Percentiles rank a stretch among this genome's conserved stretches.
phyloP scores from a whole-genome alignment of 2,113 vertebrate genomes.

The Gnathonemus echidnorhynchus region DNA sequence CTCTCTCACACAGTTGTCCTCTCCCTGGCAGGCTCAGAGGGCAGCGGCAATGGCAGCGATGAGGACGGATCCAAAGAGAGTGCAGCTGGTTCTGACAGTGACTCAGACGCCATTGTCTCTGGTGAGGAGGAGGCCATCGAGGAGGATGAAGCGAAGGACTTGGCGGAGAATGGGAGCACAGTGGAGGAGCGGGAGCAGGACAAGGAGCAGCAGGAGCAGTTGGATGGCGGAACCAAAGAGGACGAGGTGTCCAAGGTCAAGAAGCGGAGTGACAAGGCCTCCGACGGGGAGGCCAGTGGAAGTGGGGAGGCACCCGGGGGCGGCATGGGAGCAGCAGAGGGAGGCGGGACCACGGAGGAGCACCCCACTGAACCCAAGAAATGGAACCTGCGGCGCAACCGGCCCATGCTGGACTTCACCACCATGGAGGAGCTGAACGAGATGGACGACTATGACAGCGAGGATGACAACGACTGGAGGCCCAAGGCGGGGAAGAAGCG shows the following conservation, averaged over 20 bases:
- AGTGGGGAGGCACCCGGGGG: slow-evolving; percentile 20
- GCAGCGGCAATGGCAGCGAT: slow-evolving; percentile 87
- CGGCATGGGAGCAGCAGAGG: slow-evolving; percentile 35
- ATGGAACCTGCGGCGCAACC: slow-evolving; percentile 93
- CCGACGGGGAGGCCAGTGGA: slow-evolving; percentile 49
- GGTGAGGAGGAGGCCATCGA: slow-evolving; percentile 69
- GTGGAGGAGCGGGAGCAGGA: slow-evolving; percentile 64
- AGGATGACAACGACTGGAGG: slow-evolving; percentile 97
- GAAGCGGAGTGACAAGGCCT: slow-evolving; percentile 64
- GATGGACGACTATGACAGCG: slow-evolving; percentile 97
- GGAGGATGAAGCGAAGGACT: slow-evolving; percentile 9
- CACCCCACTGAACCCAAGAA: slow-evolving; percentile 83
- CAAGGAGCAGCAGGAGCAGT: slow-evolving; percentile 52
- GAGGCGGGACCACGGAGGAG: slow-evolving; percentile 60
- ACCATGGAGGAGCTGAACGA: slow-evolving; percentile 94
- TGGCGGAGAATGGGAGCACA: slow-evolving; percentile 19
- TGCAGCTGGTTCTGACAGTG: slow-evolving; percentile 79
- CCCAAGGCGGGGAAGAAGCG: slow-evolving; percentile 80
- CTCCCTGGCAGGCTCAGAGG: slow-evolving; percentile 78
- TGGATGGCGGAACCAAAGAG: slow-evolving; percentile 72
- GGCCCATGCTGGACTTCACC: slow-evolving; percentile 87
- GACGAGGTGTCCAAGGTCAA: slow-evolving; percentile 39
- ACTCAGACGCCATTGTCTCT: slow-evolving; percentile 74
- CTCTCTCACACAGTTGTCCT: not conserved
- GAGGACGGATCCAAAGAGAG: slow-evolving; percentile 88